Evolutionary conservation across 1,140 invertebrate genomes (phyloP), one percentile per base, ranked within the genome.

Genomic region (Drosophila pachea): DNA sequence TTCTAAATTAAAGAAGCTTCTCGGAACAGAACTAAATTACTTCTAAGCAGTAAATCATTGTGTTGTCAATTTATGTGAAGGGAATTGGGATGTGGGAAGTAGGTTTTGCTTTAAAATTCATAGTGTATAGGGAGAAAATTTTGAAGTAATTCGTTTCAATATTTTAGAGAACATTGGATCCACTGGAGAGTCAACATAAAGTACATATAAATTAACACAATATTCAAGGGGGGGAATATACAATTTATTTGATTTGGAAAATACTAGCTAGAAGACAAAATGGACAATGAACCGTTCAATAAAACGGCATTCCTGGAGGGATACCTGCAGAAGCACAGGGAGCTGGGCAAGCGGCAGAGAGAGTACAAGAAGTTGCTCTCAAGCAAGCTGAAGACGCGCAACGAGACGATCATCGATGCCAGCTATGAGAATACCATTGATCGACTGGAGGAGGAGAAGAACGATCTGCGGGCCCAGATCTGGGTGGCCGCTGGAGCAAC

Each of bases 381-480:
- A 4, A 77, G 78, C 16, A 87, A 88, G 45, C 58, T 87, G 0
- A 76, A 76, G 56, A 66, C 81, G 0, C 84, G 87, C 12, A 81
- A 88, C 31, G 88, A 89, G 8, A 86, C 84, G 0, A 89, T 89
- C 40, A 73, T 88, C 12, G 76, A 82, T 67, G 68, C 78, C 8
- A 89, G 84, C 42, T 88, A 70, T 42, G 86, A 89, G 50, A 88
- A 79, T 36, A 75, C 88, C 32, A 88, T 87, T 31, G 81, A 89
- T 32, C 81, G 74, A 14, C 59, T 89, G 16, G 69, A 61, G 52
- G 63, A 79, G 52, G 88, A 89, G 60, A 83, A 86, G 55, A 74
- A 87, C 38, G 84, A 89, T 33, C 45, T 89, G 48, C 55, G 86
- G 0, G 87, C 88, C 5, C 84, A 88, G 53, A 86, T 89, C 29